Percentiles rank a stretch among this genome's conserved stretches.
These are phyloP conservation scores for Drosophila leontia DNA, from an alignment of 1,140 invertebrate species.

Conservation along the genomic window DNA sequence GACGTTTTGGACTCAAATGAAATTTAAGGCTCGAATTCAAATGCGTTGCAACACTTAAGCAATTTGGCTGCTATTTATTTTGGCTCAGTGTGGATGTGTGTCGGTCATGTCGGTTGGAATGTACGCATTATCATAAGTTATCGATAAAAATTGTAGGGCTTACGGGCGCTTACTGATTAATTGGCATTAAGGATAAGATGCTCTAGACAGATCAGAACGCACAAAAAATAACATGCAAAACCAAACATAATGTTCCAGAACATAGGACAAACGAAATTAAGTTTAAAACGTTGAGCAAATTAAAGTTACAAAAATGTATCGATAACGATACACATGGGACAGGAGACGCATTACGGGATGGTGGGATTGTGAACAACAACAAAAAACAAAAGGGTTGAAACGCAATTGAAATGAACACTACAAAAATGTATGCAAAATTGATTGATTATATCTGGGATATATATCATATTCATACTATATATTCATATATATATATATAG, in stretches of 20 bases:
- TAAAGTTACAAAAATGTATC: conserved; percentile 16
- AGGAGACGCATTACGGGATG: conserved; percentile 15
- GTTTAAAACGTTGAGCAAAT: conserved; percentile 22
- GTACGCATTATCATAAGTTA: conserved; percentile 31
- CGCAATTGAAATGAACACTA: conserved; percentile 72
- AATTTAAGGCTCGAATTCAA: conserved; percentile 29
- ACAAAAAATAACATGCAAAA: conserved; percentile 68
- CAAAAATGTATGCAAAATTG: conserved; percentile 77
- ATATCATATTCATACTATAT: conserved; percentile 52
- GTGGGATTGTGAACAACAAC: conserved; percentile 39
- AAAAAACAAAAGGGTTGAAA: conserved; percentile 36
- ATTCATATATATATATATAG: conserved; percentile 58
- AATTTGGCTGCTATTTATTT: neutral
- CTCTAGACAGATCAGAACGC: conserved; percentile 41
- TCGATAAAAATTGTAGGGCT: conserved; percentile 14
- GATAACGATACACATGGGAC: conserved; percentile 10
- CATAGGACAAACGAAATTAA: conserved; percentile 21
- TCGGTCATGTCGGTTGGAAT: conserved; percentile 42
- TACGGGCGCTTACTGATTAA: conserved; percentile 19
- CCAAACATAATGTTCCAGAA: conserved; percentile 30
- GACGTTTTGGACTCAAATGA: conserved; percentile 10
- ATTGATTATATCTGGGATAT: conserved; percentile 52
- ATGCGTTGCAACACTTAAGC: conserved; percentile 42
- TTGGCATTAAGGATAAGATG: conserved; percentile 22
- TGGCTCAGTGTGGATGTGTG: conserved; percentile 16